These are phyloP conservation scores for Sorex fumeus DNA, from an alignment of 2,113 vertebrate species.

Conservation along the genomic window DNA sequence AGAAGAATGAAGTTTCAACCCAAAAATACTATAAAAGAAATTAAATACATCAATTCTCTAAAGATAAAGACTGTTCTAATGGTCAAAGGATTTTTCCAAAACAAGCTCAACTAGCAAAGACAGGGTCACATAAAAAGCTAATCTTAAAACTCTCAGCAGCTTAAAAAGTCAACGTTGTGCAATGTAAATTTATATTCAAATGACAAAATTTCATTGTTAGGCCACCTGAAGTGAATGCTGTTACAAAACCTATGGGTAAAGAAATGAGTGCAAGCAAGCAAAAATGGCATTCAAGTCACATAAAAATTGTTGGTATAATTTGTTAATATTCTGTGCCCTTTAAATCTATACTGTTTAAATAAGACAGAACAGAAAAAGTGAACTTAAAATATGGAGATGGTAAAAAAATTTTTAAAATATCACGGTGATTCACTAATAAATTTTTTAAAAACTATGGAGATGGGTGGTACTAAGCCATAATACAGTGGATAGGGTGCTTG, in stretches of 20 bases:
- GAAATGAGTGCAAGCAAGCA: conserved; percentile 49
- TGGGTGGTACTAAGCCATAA: no score
- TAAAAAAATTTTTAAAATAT: no score
- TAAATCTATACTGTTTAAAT: conserved; percentile 53
- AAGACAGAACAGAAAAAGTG: conserved; percentile 13
- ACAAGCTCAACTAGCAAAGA: conserved; percentile 56
- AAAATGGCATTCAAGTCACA: conserved; percentile 45
- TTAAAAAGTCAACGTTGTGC: conserved; percentile 45
- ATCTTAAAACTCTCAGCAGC: conserved; percentile 43
- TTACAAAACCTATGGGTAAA: conserved; percentile 37
- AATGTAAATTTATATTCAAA: conserved; percentile 56
- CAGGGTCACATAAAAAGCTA: conserved; percentile 44
- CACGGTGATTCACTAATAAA: no score
- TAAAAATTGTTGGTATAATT: conserved; percentile 51
- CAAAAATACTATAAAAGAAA: conserved; percentile 76
- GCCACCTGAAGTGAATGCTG: not conserved
- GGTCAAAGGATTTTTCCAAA: conserved; percentile 81
- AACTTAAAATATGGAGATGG: not conserved
- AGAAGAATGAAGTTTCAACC: conserved; percentile 62
- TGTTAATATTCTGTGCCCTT: not conserved
- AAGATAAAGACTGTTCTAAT: conserved; percentile 71
- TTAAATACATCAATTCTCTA: conserved; percentile 76
- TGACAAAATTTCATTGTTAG: conserved; percentile 53
- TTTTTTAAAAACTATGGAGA: no score
- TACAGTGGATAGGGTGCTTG: no score